Percentiles rank a stretch among this genome's conserved stretches.
phyloP scores from a whole-genome alignment of 2,888 invertebrate genomes.

The Drosophila basisetae region DNA sequence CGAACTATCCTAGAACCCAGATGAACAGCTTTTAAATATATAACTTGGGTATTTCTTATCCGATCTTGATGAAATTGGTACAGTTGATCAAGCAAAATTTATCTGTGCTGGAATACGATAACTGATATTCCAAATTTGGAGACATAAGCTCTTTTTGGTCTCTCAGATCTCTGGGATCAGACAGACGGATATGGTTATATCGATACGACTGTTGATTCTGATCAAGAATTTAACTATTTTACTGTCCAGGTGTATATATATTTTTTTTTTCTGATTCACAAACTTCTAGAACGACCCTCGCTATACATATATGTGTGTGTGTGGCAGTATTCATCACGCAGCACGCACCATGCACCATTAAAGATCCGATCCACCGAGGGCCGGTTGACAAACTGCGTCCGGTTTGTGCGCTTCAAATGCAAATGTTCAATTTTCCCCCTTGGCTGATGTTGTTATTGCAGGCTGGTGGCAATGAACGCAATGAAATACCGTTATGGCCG shows the following conservation, averaged over 20 bases:
- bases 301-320: neutral
- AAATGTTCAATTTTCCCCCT: conserved; percentile 65
- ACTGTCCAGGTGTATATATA: neutral
- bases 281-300: neutral
- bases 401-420: conserved; percentile 75
- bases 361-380: conserved; percentile 65
- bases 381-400: conserved; percentile 78
- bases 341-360: conserved; percentile 61
- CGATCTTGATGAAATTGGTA: neutral
- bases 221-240: neutral
- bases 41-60: neutral
- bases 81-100: neutral
- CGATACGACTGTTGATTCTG: neutral
- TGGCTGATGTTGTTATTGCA: conserved; percentile 23
- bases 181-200: neutral
- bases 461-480: conserved; percentile 58
- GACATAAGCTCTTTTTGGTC: neutral
- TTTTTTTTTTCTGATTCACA: neutral
- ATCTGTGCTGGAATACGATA: neutral
- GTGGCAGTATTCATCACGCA: conserved; percentile 57
- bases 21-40: neutral
- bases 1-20: neutral
- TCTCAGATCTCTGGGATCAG: neutral
- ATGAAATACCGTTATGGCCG: conserved; percentile 57
- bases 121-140: neutral